phyloP scores from a whole-genome alignment of 2,113 vertebrate species.

The Axis porcinus region DNA sequence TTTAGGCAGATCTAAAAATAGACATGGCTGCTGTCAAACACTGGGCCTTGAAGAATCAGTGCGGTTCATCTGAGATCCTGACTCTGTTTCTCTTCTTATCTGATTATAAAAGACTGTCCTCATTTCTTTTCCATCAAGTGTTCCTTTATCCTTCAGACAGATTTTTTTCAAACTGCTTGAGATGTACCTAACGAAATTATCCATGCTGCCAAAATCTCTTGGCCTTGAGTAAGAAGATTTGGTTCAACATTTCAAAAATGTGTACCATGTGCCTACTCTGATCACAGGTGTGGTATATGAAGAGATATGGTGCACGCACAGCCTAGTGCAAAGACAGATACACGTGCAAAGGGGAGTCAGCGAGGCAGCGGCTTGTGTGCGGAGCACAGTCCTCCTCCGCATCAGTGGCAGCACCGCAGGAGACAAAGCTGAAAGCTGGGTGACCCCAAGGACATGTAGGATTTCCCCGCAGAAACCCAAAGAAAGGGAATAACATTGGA shows the following conservation, averaged over 20 bases:
- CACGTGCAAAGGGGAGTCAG: fast-evolving
- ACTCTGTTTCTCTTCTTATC: not conserved
- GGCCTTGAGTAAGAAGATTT: not conserved
- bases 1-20: not conserved
- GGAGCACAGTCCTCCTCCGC: fast-evolving
- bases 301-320: fast-evolving
- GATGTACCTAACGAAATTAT: not conserved
- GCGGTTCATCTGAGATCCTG: not conserved
- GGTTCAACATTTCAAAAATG: not conserved
- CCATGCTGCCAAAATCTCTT: not conserved
- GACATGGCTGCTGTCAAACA: not conserved
- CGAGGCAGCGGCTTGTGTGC: fast-evolving
- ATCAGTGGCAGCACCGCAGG: no score
- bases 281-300: not conserved
- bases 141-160: not conserved
- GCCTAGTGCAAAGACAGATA: not conserved
- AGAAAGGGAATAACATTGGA: not conserved
- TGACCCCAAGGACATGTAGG: not conserved
- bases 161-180: not conserved
- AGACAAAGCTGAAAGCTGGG: not conserved
- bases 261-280: not conserved
- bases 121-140: not conserved
- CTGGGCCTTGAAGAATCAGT: not conserved
- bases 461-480: not conserved
- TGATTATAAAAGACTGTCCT: not conserved